A percentile compares a stretch with the other conserved stretches of the same genome.
Conservation (phyloP, 1,140 invertebrate species). For the Bombus terrestris region DNA sequence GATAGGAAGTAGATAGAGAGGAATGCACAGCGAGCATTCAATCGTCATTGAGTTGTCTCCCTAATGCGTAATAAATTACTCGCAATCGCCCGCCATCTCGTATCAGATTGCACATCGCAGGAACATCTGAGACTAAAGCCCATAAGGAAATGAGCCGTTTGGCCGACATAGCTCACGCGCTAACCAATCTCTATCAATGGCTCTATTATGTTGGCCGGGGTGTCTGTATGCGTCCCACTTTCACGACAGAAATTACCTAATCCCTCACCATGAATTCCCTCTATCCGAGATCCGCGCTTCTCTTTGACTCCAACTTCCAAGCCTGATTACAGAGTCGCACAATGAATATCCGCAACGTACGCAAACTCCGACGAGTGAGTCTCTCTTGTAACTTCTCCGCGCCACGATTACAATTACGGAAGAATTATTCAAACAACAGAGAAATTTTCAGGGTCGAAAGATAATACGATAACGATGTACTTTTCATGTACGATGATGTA, state of each 20-base stretch:
- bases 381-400: not conserved
- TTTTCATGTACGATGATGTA: no score
- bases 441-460: not conserved
- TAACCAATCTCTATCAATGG: conserved; percentile 62
- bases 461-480: not conserved
- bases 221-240: conserved; percentile 33
- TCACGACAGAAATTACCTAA: conserved; percentile 62
- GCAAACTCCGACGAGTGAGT: not conserved
- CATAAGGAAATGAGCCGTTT: conserved; percentile 56
- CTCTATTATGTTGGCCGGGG: conserved; percentile 32
- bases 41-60: not conserved
- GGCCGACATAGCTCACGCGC: conserved; percentile 33
- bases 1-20: not conserved
- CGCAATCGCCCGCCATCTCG: not conserved
- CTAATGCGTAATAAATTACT: conserved; percentile 25
- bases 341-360: conserved; percentile 4
- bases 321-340: not conserved
- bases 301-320: conserved; percentile 12
- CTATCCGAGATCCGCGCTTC: not conserved
- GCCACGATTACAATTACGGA: no score
- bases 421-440: no score
- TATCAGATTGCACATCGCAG: not conserved
- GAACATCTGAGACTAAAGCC: conserved; percentile 19
- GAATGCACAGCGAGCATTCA: not conserved
- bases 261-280: conserved; percentile 40